Conservation (phyloP, 2,888 invertebrate genomes). For the Dascillus cervinus region DNA sequence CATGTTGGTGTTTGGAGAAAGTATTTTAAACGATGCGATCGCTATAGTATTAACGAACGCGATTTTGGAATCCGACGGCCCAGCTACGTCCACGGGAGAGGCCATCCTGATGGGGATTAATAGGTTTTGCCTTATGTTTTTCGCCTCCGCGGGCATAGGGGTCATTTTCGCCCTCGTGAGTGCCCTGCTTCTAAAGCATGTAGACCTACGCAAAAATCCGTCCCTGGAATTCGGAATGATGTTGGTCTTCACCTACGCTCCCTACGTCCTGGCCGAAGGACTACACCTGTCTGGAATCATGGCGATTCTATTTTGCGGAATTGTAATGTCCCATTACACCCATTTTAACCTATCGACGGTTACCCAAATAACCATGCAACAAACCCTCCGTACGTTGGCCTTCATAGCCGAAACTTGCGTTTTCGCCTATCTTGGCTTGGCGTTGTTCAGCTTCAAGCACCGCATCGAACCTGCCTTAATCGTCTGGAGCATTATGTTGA, state of each 20-base stretch:
- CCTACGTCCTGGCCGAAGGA: conserved; percentile 94
- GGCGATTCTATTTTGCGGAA: conserved; percentile 98
- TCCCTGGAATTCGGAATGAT: conserved; percentile 98
- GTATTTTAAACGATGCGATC: conserved; percentile 96
- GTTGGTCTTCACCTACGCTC: conserved; percentile 96
- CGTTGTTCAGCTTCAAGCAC: conserved; percentile 91
- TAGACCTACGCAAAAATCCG: conserved; percentile 93
- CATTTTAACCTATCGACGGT: conserved; percentile 97
- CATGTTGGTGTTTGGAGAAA: conserved; percentile 97
- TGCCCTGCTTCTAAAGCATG: conserved; percentile 86
- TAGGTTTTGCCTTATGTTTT: conserved; percentile 93
- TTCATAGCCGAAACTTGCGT: conserved; percentile 99
- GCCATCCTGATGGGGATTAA: conserved; percentile 83
- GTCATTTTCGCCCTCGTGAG: conserved; percentile 90
- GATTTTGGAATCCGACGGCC: conserved; percentile 63
- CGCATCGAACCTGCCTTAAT: conserved; percentile 86
- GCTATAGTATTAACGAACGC: conserved; percentile 95
- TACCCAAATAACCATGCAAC: conserved; percentile 98
- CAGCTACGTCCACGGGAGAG: conserved; percentile 65
- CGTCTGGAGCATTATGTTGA: conserved; percentile 89
- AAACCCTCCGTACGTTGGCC: conserved; percentile 93
- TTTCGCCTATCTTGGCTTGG: conserved; percentile 94
- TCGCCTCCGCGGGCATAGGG: conserved; percentile 96
- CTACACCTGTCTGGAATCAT: conserved; percentile 75
- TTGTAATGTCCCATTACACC: conserved; percentile 99